These are phyloP conservation scores for Tachysurus vachellii DNA, from an alignment of 2,113 vertebrate species.

Conservation along the genomic window DNA sequence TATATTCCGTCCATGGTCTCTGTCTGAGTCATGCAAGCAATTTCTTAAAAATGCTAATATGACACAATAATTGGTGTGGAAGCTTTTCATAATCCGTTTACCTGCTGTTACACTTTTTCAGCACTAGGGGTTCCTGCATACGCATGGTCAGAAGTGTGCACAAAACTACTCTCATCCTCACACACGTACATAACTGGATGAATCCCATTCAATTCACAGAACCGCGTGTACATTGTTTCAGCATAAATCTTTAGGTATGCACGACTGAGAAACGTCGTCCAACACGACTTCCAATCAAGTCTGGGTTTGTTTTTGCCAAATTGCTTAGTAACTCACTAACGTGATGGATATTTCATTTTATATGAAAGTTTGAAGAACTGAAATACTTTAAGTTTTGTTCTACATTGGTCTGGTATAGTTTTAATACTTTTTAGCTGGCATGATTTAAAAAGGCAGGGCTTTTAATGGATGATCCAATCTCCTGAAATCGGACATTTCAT, in stretches of 20 bases:
- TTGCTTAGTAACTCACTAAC: neutral
- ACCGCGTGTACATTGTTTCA: neutral
- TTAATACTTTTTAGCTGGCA: neutral
- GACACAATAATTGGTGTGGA: neutral
- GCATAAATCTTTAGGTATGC: neutral
- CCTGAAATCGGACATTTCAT: neutral
- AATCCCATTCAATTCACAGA: neutral
- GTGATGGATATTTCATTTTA: neutral
- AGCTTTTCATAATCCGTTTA: neutral
- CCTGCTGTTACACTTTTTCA: neutral
- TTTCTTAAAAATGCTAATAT: neutral
- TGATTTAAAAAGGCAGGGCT: neutral
- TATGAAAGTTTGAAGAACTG: neutral
- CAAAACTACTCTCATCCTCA: neutral
- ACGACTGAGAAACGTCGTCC: neutral
- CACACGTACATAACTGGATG: neutral
- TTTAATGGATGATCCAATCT: neutral
- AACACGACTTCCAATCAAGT: neutral
- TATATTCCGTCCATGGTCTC: neutral
- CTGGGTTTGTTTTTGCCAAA: neutral
- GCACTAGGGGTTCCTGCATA: conserved; percentile 3
- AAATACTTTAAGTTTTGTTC: neutral
- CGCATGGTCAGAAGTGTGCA: neutral
- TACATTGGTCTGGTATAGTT: neutral
- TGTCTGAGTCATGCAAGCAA: neutral